Evolutionary conservation across 2,113 vertebrate genomes (phyloP).

Genomic region (Myotis yumanensis): DNA sequence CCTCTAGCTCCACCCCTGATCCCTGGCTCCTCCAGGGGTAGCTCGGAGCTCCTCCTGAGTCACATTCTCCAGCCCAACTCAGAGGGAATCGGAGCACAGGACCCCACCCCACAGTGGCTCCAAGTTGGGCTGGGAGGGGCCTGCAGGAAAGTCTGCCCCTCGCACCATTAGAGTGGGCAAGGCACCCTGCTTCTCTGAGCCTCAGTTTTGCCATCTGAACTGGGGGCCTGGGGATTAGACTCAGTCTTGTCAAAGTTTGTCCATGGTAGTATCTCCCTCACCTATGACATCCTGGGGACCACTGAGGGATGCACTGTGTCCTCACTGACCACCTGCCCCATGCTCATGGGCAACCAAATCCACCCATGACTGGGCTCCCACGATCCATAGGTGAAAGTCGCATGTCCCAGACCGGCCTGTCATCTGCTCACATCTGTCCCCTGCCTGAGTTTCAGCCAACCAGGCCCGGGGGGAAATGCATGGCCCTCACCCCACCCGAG

Average conservation of each 20-base stretch:
- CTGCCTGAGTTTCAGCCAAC: rapidly evolving
- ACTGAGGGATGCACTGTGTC: neutral
- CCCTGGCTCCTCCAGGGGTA: neutral
- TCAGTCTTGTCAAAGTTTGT: neutral
- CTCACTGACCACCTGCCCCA: neutral
- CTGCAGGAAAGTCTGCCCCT: neutral
- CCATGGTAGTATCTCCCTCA: neutral
- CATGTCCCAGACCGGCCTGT: neutral
- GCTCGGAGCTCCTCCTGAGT: neutral
- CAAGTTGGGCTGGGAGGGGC: neutral
- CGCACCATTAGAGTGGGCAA: neutral
- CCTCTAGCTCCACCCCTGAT: neutral
- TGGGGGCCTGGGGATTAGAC: neutral
- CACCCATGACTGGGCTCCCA: neutral
- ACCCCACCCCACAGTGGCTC: neutral
- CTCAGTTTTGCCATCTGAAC: conserved; percentile 25
- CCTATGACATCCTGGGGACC: neutral
- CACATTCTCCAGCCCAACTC: neutral
- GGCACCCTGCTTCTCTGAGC: neutral
- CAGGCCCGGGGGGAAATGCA: neutral
- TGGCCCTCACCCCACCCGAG: neutral
- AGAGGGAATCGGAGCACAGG: neutral
- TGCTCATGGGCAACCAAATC: neutral
- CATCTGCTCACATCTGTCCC: neutral
- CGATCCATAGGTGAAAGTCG: rapidly evolving